These are phyloP conservation scores for Ceratina calcarata DNA, from an alignment of 1,140 invertebrate genomes.

Conservation along the genomic window DNA sequence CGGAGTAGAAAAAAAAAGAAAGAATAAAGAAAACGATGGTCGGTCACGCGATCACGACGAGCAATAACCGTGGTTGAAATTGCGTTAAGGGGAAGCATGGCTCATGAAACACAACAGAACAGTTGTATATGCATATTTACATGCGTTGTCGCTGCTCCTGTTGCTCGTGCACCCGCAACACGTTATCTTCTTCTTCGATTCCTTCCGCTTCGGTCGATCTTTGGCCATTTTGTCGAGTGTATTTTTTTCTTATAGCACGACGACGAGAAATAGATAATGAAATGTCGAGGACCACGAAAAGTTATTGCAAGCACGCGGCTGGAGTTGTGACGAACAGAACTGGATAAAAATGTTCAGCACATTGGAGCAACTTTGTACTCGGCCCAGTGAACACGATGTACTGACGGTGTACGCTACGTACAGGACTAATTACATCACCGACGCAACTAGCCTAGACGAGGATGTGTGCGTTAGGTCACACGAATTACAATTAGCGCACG, in stretches of 20 bases:
- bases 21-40: neutral
- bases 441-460: conserved; percentile 16
- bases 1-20: neutral
- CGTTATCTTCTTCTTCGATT: conserved; percentile 67
- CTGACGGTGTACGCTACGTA: conserved; percentile 38
- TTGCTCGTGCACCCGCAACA: conserved; percentile 78
- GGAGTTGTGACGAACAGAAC: neutral
- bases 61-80: conserved; percentile 16
- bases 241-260: neutral
- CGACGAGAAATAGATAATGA: neutral
- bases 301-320: neutral
- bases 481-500: conserved; percentile 45
- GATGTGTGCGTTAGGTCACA: conserved; percentile 22
- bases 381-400: conserved; percentile 25
- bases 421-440: conserved; percentile 53
- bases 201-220: conserved; percentile 69
- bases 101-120: conserved; percentile 7
- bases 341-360: conserved; percentile 8
- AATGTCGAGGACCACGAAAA: neutral
- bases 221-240: conserved; percentile 60
- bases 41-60: neutral
- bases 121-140: conserved; percentile 69
- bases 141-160: conserved; percentile 79
- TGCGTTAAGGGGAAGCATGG: neutral
- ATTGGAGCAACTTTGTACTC: conserved; percentile 25